Percentiles rank a stretch among this genome's conserved stretches.
phyloP scores from a whole-genome alignment of 2,888 invertebrate species.

The Drosophila atroscutellata region DNA sequence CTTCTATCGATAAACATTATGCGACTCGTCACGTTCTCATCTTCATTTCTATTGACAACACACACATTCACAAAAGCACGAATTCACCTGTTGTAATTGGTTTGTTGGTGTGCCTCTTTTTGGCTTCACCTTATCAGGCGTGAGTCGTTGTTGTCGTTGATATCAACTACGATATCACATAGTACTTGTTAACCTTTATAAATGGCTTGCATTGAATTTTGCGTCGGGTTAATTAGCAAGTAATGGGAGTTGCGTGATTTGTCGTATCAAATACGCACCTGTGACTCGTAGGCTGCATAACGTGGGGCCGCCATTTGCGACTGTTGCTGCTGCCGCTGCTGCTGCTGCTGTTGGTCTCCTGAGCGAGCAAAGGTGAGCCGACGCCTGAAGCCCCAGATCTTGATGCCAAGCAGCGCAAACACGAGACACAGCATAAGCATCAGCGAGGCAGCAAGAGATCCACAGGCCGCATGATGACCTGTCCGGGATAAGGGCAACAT shows the following conservation, averaged over 20 bases:
- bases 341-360: conserved; percentile 20
- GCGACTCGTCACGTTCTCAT: conserved; percentile 15
- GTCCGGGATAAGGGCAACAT: conserved; percentile 3
- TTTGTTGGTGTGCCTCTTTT: conserved; percentile 17
- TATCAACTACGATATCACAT: conserved; percentile 47
- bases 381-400: conserved; percentile 86
- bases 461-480: conserved; percentile 48
- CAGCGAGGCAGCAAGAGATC: conserved; percentile 47
- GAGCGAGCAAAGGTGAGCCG: conserved; percentile 79
- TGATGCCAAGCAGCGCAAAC: conserved; percentile 84
- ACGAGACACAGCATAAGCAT: conserved; percentile 76
- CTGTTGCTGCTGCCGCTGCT: conserved; percentile 27
- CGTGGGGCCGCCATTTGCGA: conserved; percentile 58
- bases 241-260: conserved; percentile 28
- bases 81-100: conserved; percentile 18
- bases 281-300: conserved; percentile 69
- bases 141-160: conserved; percentile 26
- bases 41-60: conserved; percentile 26
- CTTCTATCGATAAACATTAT: conserved; percentile 20
- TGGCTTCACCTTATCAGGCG: conserved; percentile 57
- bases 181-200: conserved; percentile 57
- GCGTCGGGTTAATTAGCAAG: conserved; percentile 12
- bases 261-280: conserved; percentile 51
- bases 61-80: conserved; percentile 5
- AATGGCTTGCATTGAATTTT: conserved; percentile 64